Conservation (phyloP, 2,888 invertebrate genomes). For the Allacma fusca region DNA sequence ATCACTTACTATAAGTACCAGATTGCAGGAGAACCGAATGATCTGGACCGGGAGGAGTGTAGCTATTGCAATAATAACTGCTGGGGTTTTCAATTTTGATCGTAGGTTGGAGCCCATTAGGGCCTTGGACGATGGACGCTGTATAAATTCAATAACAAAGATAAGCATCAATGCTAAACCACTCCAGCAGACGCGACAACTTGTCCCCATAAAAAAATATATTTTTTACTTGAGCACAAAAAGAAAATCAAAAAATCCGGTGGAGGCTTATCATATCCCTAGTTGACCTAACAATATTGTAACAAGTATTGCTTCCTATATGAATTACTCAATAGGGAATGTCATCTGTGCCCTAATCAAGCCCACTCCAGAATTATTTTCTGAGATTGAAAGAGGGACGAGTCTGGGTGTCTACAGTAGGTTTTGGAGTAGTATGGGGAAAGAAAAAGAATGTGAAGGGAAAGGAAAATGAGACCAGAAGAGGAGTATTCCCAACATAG, state of each 20-base stretch:
- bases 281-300: no score
- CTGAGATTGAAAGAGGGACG: not conserved
- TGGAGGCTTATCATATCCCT: no score
- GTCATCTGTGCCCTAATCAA: no score
- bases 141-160: slow-evolving; percentile 61
- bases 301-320: no score
- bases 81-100: slow-evolving; percentile 84
- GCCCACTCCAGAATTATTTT: no score
- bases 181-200: no score
- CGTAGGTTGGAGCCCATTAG: slow-evolving; percentile 73
- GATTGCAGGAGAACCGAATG: slow-evolving; percentile 75
- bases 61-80: slow-evolving; percentile 76
- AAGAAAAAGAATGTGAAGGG: not conserved
- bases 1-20: slow-evolving; percentile 78
- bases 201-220: no score
- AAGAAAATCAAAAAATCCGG: no score
- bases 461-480: not conserved
- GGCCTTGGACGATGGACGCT: slow-evolving; percentile 95
- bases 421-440: not conserved
- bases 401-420: no score
- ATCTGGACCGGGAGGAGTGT: slow-evolving; percentile 74
- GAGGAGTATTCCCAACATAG: not conserved
- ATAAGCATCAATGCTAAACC: no score
- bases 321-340: no score
- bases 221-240: no score